Conservation (phyloP, 2,797 vertebrate genomes). For the Serranus cabrilla region DNA sequence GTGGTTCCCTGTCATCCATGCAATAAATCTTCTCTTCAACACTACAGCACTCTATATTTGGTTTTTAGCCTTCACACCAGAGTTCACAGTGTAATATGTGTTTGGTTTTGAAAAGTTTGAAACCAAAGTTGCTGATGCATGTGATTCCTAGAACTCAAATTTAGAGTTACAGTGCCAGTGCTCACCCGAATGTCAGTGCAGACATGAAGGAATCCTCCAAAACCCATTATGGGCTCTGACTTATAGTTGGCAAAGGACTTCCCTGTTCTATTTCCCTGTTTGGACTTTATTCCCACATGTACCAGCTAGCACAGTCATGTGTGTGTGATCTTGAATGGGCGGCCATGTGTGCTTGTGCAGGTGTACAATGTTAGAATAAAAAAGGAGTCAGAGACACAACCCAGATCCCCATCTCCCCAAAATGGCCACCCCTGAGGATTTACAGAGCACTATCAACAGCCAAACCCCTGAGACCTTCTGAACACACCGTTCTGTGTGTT, state of each 20-base stretch:
- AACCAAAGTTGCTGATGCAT: constrained; percentile 34
- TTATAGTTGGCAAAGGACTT: constrained; percentile 21
- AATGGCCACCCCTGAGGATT: constrained; percentile 70
- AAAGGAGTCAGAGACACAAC: constrained; percentile 75
- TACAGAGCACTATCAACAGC: constrained; percentile 65
- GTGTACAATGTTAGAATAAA: constrained; percentile 56
- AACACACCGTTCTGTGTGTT: constrained; percentile 50
- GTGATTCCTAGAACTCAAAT: constrained; percentile 39
- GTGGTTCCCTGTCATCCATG: constrained; percentile 32
- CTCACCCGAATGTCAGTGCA: constrained; percentile 35
- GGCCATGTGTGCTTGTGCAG: constrained; percentile 54
- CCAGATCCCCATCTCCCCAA: constrained; percentile 68
- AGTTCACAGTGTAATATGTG: constrained; percentile 17
- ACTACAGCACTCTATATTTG: constrained; percentile 18
- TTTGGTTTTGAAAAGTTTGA: constrained; percentile 44
- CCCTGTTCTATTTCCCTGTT: constrained; percentile 24
- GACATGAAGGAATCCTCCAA: constrained; percentile 27
- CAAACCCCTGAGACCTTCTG: constrained; percentile 58
- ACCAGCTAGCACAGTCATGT: constrained; percentile 34
- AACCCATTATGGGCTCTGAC: constrained; percentile 24
- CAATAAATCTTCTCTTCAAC: constrained; percentile 52
- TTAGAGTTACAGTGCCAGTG: constrained; percentile 20
- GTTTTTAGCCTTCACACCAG: constrained; percentile 41
- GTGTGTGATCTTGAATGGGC: constrained; percentile 35
- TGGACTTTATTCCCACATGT: constrained; percentile 23